These are phyloP conservation scores for Hylia prasina DNA, from an alignment of 2,113 vertebrate genomes.

Conservation along the genomic window DNA sequence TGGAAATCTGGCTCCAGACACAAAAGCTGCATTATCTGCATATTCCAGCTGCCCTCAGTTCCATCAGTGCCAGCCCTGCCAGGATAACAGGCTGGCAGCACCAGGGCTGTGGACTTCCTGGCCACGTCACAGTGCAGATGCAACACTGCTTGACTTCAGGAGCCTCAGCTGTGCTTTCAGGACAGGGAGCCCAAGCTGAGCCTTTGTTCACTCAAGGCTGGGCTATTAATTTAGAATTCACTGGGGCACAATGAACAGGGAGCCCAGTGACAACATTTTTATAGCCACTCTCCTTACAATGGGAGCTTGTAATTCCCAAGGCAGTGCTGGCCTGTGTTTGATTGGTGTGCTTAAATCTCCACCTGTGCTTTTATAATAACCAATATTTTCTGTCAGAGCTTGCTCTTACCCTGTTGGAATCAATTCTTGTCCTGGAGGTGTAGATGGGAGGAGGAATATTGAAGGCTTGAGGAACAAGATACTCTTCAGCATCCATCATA, in stretches of 20 bases:
- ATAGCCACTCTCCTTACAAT: background rate
- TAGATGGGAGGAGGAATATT: slow-evolving; percentile 88
- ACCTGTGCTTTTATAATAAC: background rate
- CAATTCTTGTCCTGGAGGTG: slow-evolving; percentile 81
- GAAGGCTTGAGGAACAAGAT: slow-evolving; percentile 90
- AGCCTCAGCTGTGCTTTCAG: background rate
- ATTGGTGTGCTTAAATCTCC: background rate
- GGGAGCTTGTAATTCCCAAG: background rate
- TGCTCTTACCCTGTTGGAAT: slow-evolving; percentile 90
- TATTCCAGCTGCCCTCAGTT: background rate
- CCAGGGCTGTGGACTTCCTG: background rate
- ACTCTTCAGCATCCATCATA: slow-evolving; percentile 98
- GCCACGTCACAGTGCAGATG: background rate
- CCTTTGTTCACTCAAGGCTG: background rate
- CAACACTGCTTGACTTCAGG: background rate
- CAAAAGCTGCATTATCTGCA: background rate
- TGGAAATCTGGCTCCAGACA: background rate
- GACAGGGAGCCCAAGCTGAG: background rate
- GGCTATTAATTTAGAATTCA: background rate
- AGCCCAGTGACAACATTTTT: background rate
- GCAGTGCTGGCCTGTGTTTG: background rate
- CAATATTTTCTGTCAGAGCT: background rate
- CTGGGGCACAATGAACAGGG: background rate
- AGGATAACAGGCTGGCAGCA: background rate
- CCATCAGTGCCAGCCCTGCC: background rate